Base-by-base conservation (phyloP, 2,888 invertebrate genomes). In the Aleiodes alternator region DNA sequence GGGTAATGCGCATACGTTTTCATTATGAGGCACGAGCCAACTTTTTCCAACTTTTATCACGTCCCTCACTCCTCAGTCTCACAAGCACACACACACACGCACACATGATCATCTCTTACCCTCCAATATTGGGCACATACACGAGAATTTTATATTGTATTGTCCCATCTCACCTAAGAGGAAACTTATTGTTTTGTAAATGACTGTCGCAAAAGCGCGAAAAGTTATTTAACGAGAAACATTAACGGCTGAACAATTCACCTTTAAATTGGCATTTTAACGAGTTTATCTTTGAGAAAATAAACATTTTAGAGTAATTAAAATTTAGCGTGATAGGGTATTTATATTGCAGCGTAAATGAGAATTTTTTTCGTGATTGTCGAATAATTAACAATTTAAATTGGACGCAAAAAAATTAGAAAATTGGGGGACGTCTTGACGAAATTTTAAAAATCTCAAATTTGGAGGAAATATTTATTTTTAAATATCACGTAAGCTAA, bases 1-100 rank as follows among this genome's bases (percentile, higher is more conserved):
- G 78, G 76, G 73, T 79, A 80, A 80, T 80, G 79, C 77, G 76
- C 79, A 81, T 81, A 81, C 78, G 76, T 82, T 82, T 82, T 80
- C 81, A 82, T 82, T 81, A 80, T 75, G 78, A 80, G 74, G 68
- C 73, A 77, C 76, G 78, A 79, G 76, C 78, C 77, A 81, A 81
- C 77, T 82, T 82, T 82, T 79, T 78, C 72, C 75, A 77, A 78
- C 78, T 80, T 81, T 80, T 80, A 78, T 79, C 78, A 75, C 69
- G 69, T 72, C 53, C 48, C 43, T 31, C 29, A 34, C 16, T 29
- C 29, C 56, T 43, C 57, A 73, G 43, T 43, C 23, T 14, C 29
- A 23, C 23, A 23, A 2, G n/a, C n/a, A 23, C 23, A 23, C 12
- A 29, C 29, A 34, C 34, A 34, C 34, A 34, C 4, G 6, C 3